Evolutionary conservation across 2,888 invertebrate species (phyloP), one percentile per base, ranked within the genome.

Genomic region (Proisotoma minuta): DNA sequence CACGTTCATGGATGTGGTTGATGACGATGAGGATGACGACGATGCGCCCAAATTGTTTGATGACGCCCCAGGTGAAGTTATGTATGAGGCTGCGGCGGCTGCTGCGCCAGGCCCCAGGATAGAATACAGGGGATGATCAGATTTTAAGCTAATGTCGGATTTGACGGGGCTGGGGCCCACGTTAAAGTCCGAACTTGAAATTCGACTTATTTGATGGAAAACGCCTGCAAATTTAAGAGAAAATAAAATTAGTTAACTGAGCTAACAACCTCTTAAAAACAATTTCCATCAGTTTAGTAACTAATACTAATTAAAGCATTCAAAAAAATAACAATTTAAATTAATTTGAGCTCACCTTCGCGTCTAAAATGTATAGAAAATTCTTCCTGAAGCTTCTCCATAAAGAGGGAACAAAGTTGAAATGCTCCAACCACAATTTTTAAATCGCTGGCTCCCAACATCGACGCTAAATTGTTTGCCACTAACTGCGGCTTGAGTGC

Each of bases 391-490:
- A 99, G 80, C 76, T 97, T 95, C 78, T 91, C 89, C 91, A 98
- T 95, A 66, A 99, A 81, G 74, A 98, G 92, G 78, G 94, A 92
- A 3, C 95, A 94, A 85, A 99, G 89, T 81, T 99, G 98, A 57
- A 98, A 81, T 47, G 97, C 95, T 58, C 95, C 95, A 53, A 98
- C 96, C 48, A 97, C 94, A 76, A 98, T 95, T 76, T 95, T 87
- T 67, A 98, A 83, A 81, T 98, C 98, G 77, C 88, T 91, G 3
- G 96, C 96, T 1, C 96, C 95, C 85, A 98, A 86, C 96, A 98
- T 98, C 62, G 95, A 95, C 28, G 97, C 97, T 76, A 98, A 92
- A 79, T 98, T 96, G 74, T 96, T 96, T 65, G 93, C 92, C 60
- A 95, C 92, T 70, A 91, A 85, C 78, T 86, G 85, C 75, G 84